Evolutionary conservation across 2,888 invertebrate genomes (phyloP), one percentile per base, ranked within the genome.

Genomic region (Melieria omissa): DNA sequence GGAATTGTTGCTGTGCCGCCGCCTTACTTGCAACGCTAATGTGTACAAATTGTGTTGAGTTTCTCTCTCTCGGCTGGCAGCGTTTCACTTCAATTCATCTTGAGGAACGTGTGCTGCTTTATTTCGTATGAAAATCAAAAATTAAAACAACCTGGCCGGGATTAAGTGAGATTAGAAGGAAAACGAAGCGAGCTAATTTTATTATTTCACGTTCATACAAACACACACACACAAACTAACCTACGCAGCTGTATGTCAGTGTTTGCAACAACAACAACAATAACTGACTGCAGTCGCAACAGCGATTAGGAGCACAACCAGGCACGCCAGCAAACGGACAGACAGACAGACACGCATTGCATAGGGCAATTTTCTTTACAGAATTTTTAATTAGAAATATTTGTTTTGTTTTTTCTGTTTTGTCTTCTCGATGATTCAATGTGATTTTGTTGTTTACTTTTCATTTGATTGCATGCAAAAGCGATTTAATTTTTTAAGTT

Each of bases 141-240:
- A 73, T 70, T 66, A 66, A 73, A 73, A 70, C 71, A 73, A 75
- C 74, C 75, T 76, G 75, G 76, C 45, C 72, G 67, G 83, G 83
- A 83, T 83, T 83, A 83, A 82, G 81, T 77, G 75, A 79, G 83
- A 82, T 83, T 83, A 83, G 68, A 61, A 61, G 73, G 83, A 74
- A 72, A 74, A 78, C 78, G 79, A 80, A 82, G 81, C 29, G 29
- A 29, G 29, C 82, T 82, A 81, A 81, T 81, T 75, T 64, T 60
- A 66, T 65, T 42, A 55, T 41, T 55, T n/a, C 7, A 55, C 16
- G n/a, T 55, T 41, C 29, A 57, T 14, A 57, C 2, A 10, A 2
- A 57, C 41, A 57, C 8, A 57, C 1, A 60, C 29, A 47, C 14
- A 52, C 42, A n/a, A 42, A 57, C 16, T 57, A 29, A 2, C 2